Base-by-base conservation (phyloP, 2,888 invertebrate species). In the Quadroppia sp. region DNA sequence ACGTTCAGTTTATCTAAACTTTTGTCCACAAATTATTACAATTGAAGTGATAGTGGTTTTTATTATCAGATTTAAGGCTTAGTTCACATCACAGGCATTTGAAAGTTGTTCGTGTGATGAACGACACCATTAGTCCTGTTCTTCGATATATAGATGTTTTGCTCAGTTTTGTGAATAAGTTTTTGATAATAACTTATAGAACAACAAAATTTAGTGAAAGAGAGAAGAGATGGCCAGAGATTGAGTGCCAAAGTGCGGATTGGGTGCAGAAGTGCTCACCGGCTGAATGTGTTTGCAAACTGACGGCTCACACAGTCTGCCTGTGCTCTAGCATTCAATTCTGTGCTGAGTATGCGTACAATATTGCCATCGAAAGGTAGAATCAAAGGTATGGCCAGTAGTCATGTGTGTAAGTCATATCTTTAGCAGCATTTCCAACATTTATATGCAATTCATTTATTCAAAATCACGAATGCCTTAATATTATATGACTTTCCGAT, bases 1-100 rank as follows among this genome's bases (percentile, higher is more conserved):
- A 56, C 28, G 11, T 11, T 17, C 20, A 25, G 56, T 28, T 53
- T 56, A 28, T 28, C 17, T 56, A 23, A 15, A 56, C 17, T 23
- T 45, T 2, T 28, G 28, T 56, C 56, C 7, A 64, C 36, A 40
- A 64, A 64, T 40, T 64, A 64, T 36, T 61, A 61, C 61, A 32
- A 30, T 23, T 61, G 61, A 61, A 61, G 20, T 64, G 64, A 64
- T 64, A 36, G 40, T 64, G 36, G 40, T 11, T 20, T 64, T 36
- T 40, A 56, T 61, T 53, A 23, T 30, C 30, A 32, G 15, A 40
- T 59, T 67, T 40, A 69, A 45, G 69, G 45, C 13, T 40, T 42
- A 64, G 42, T 69, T 69, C 45, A 69, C 69, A 69, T 69, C 69
- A 69, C 69, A 69, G 69, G 40, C 40, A 23, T 64, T 64, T 36